Evolutionary conservation across 2,797 vertebrate species (phyloP).

Genomic region (Pipistrellus nathusii): DNA sequence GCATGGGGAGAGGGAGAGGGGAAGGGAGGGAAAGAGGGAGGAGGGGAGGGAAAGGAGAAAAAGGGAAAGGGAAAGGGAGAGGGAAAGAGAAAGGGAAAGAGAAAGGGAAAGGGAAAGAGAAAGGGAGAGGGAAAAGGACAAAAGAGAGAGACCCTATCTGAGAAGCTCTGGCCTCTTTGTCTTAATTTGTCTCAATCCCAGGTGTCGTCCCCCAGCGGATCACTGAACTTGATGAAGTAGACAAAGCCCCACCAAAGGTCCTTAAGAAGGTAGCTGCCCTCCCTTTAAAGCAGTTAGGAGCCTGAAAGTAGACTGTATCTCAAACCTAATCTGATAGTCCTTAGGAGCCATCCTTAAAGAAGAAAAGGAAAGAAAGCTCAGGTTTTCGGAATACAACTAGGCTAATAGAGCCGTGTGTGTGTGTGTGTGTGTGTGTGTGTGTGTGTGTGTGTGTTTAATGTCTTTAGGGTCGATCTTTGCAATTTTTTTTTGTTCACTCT

Average conservation of each 20-base stretch:
- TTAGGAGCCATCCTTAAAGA: background rate
- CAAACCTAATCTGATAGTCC: background rate
- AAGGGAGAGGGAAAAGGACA: no score
- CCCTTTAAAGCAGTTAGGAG: background rate
- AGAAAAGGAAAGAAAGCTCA: background rate
- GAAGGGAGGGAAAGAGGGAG: no score
- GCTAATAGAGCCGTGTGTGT: background rate
- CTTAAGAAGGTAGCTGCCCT: background rate
- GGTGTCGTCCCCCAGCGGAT: background rate
- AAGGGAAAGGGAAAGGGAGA: no score
- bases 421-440: no score
- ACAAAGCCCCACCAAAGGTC: background rate
- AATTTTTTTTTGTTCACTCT: background rate
- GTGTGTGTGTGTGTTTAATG: background rate
- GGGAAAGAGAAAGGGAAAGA: no score
- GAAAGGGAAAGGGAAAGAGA: no score
- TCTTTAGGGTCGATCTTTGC: background rate
- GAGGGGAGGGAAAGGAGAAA: no score
- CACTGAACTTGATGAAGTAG: background rate
- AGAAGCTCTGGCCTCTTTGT: background rate
- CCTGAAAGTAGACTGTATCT: background rate
- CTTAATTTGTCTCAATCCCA: background rate
- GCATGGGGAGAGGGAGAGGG: background rate
- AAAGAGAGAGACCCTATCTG: background rate
- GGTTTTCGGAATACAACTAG: background rate